Percentiles rank a stretch among this genome's conserved stretches.
Evolutionary conservation across 2,113 vertebrate species (phyloP).

Genomic region (Nibea coibor): DNA sequence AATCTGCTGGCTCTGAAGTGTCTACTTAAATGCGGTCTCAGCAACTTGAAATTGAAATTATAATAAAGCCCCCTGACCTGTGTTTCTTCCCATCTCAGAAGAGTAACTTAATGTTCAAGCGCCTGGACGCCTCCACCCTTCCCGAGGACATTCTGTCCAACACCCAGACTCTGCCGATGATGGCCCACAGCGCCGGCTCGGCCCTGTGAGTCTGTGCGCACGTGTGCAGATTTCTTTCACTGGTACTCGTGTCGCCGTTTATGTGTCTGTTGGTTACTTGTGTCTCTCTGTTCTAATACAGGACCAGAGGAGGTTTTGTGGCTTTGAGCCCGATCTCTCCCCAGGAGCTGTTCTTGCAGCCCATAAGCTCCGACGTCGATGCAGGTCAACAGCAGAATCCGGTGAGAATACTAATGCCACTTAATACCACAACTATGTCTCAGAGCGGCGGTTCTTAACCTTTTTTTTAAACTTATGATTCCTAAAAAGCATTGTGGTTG

Average conservation of each 20-base stretch:
- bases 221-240: neutral
- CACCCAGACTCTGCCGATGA: conserved; percentile 89
- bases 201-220: conserved; percentile 90
- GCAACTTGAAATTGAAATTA: neutral
- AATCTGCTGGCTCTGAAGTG: neutral
- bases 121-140: conserved; percentile 92
- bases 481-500: neutral
- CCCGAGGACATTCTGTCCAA: conserved; percentile 94
- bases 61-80: neutral
- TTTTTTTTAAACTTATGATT: neutral
- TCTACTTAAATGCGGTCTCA: neutral
- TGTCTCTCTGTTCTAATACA: conserved; percentile 71
- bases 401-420: conserved; percentile 83
- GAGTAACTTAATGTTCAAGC: conserved; percentile 94
- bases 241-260: neutral
- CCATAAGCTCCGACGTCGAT: conserved; percentile 81
- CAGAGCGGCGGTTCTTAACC: conserved; percentile 1
- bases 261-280: conserved; percentile 34
- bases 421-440: neutral
- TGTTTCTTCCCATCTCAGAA: conserved; percentile 81
- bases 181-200: conserved; percentile 90
- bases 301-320: conserved; percentile 91
- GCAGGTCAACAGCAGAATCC: conserved; percentile 87
- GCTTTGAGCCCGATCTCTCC: conserved; percentile 95
- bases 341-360: conserved; percentile 92